A percentile compares a stretch with the other conserved stretches of the same genome.
phyloP scores from a whole-genome alignment of 2,888 invertebrate species.

The Melipona bicolor region DNA sequence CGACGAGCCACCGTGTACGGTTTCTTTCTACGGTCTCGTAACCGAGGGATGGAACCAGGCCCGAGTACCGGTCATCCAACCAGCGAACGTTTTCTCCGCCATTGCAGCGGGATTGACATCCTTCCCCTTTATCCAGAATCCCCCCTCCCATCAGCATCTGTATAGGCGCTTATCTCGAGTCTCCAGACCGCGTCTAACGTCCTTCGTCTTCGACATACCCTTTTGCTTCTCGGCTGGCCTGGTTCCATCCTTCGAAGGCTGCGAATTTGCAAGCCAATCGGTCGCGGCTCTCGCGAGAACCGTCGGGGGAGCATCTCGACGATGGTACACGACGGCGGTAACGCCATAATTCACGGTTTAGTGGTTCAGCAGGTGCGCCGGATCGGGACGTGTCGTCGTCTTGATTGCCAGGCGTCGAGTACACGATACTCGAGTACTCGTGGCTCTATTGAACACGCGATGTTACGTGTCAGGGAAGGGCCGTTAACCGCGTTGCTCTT shows the following conservation, averaged over 20 bases:
- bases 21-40: conserved; percentile 16
- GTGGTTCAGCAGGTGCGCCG: conserved; percentile 58
- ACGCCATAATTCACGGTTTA: conserved; percentile 61
- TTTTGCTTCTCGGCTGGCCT: not conserved
- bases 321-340: not conserved
- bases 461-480: conserved; percentile 49
- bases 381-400: conserved; percentile 49
- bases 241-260: conserved; percentile 4
- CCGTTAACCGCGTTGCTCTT: conserved; percentile 60
- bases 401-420: conserved; percentile 46
- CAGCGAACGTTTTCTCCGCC: conserved; percentile 6
- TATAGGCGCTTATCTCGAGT: conserved; percentile 66
- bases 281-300: conserved; percentile 35
- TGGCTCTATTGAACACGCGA: conserved; percentile 60
- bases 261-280: conserved; percentile 60
- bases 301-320: conserved; percentile 21
- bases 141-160: conserved; percentile 41
- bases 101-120: conserved; percentile 13
- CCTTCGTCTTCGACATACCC: conserved; percentile 5
- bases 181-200: conserved; percentile 66
- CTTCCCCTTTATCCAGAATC: conserved; percentile 17
- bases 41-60: conserved; percentile 2
- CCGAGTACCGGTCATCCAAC: conserved; percentile 14
- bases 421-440: conserved; percentile 44
- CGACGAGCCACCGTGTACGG: not conserved